Evolutionary conservation across 2,797 vertebrate species (phyloP).

Genomic region (Pangasius krempfi): DNA sequence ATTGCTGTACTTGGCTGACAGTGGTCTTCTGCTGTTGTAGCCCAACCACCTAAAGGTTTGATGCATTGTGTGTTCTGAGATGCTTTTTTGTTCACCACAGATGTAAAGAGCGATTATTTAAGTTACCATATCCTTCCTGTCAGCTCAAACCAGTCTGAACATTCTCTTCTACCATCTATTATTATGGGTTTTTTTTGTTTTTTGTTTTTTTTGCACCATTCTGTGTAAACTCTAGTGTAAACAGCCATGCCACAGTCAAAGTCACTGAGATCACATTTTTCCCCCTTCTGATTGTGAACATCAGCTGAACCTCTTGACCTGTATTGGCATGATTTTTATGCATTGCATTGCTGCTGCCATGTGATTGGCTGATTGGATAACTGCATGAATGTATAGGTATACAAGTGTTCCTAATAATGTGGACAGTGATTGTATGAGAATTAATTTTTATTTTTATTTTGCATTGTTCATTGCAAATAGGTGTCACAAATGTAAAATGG

Average conservation of each 20-base stretch:
- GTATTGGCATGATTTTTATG: neutral
- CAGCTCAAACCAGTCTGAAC: neutral
- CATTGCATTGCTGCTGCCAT: neutral
- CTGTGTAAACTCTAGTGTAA: neutral
- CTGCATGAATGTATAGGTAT: neutral
- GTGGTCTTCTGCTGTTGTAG: neutral
- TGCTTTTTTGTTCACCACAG: neutral
- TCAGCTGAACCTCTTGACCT: neutral
- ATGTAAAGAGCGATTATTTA: neutral
- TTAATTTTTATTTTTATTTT: neutral
- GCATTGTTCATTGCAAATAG: neutral
- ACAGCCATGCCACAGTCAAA: neutral
- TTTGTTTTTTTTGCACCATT: neutral
- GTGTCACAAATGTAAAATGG: no score
- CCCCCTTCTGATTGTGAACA: neutral
- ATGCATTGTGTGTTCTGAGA: neutral
- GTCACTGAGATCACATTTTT: neutral
- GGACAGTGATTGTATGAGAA: neutral
- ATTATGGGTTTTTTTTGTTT: neutral
- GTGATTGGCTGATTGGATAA: neutral
- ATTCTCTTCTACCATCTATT: neutral
- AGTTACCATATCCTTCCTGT: neutral
- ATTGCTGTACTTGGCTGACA: neutral
- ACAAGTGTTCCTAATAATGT: neutral
- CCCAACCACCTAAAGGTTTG: neutral